phyloP scores from a whole-genome alignment of 2,888 invertebrate genomes.

The Drymonia ruficornis region DNA sequence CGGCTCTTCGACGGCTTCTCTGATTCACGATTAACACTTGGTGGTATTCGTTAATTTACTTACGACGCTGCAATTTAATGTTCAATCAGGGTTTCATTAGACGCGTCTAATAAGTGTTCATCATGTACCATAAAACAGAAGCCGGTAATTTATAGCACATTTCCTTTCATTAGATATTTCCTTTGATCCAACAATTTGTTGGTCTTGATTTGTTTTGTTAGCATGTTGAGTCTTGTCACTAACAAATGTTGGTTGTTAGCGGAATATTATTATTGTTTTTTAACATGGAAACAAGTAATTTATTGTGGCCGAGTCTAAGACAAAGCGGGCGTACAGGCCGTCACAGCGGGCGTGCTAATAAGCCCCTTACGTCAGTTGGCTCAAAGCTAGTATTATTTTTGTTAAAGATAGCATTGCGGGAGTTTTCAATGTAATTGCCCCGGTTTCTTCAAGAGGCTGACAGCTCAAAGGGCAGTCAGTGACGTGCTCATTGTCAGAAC shows the following conservation, averaged over 20 bases:
- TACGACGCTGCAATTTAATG: slow-evolving; percentile 37
- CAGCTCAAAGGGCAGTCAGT: slow-evolving; percentile 80
- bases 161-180: slow-evolving; percentile 34
- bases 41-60: slow-evolving; percentile 57
- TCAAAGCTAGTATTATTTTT: slow-evolving; percentile 77
- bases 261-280: slow-evolving; percentile 40
- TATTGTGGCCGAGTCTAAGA: slow-evolving; percentile 39
- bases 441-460: slow-evolving; percentile 80
- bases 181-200: slow-evolving; percentile 37
- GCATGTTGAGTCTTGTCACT: slow-evolving; percentile 38
- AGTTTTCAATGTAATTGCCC: slow-evolving; percentile 84
- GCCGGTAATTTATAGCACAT: slow-evolving; percentile 40
- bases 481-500: slow-evolving; percentile 82
- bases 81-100: slow-evolving; percentile 39
- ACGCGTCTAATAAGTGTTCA: slow-evolving; percentile 35
- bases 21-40: slow-evolving; percentile 70
- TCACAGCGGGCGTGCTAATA: slow-evolving; percentile 74
- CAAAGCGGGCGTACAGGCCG: slow-evolving; percentile 51
- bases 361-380: slow-evolving; percentile 73
- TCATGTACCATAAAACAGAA: slow-evolving; percentile 48
- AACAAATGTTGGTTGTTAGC: slow-evolving; percentile 36
- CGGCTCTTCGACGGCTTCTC: slow-evolving; percentile 67
- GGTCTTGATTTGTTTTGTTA: slow-evolving; percentile 34
- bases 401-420: slow-evolving; percentile 78
- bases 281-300: slow-evolving; percentile 38